Evolutionary conservation across 1,140 invertebrate species (phyloP).

Genomic region (Monochamus saltuarius): DNA sequence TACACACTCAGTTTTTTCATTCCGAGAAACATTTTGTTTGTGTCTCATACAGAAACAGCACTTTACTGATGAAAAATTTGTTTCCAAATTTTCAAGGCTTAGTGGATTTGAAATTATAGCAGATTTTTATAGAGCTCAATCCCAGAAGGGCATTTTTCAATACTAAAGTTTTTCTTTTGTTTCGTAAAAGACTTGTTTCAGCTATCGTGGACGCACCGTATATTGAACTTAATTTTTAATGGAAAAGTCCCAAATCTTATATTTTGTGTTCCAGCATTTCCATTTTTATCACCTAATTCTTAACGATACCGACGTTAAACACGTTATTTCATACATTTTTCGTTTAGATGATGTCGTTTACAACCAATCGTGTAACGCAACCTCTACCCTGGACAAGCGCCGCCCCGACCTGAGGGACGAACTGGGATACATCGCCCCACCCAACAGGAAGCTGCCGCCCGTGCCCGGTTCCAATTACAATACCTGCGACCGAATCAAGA

Average conservation of each 20-base stretch:
- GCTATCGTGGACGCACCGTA: no score
- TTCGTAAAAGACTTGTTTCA: no score
- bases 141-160: no score
- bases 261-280: not conserved
- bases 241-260: not conserved
- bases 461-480: conserved; percentile 91
- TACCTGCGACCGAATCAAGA: conserved; percentile 89
- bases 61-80: no score
- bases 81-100: no score
- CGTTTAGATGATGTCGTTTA: conserved; percentile 82
- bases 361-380: conserved; percentile 73
- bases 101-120: no score
- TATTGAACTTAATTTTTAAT: no score
- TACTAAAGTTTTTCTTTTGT: no score
- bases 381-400: conserved; percentile 81
- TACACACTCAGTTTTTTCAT: no score
- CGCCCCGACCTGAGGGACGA: conserved; percentile 82
- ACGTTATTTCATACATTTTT: not conserved
- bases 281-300: not conserved
- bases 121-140: no score
- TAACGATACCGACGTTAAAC: not conserved
- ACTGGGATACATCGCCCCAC: conserved; percentile 88
- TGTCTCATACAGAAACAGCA: no score
- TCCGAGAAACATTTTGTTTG: no score
- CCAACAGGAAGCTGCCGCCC: conserved; percentile 86